Evolutionary conservation across 2,113 vertebrate species (phyloP), one percentile per base, ranked within the genome.

Genomic region (Chlamydotis undulata): DNA sequence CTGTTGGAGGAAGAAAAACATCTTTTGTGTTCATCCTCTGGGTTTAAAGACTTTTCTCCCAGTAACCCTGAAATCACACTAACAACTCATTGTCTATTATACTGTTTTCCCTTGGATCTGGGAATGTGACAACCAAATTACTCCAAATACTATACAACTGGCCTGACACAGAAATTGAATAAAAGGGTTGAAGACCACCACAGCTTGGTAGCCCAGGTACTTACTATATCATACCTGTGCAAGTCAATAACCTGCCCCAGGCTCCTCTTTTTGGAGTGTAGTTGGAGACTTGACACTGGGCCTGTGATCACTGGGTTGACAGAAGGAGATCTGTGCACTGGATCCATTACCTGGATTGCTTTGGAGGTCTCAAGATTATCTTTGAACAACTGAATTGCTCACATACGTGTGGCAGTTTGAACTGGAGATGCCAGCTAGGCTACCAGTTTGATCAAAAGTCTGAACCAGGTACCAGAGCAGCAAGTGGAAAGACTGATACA

Each of bases 401-500:
- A 23, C 0, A 0, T 28, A 64, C 21, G 12, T 74, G 28, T 52
- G 83, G 17, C 13, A 63, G 26, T 63, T 87, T 47, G 69, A 89
- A 33, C 16, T 14, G n/a, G 25, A 70, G 33, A 55, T 74, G 41
- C 55, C 59, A 59, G 6, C 47, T 71, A 67, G 57, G 29, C 43
- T 83, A 14, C 0, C 3, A 33, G 31, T 70, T 83, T 56, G 55
- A 70, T 78, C 55, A 89, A 77, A 90, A 89, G 37, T 16, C 23
- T 49, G 45, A 92, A 82, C 23, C 43, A 60, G 26, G 33, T n/a
- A 65, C 12, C 55, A 84, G 47, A 83, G 52, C 39, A 92, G 73
- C 89, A 95, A 77, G 60, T 75, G 35, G 73, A 89, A 91, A 87
- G 59, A 86, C 18, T 71, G 69, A 84, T 56, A 70, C 59, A 59